Base-by-base conservation (phyloP, 2,888 invertebrate species). In the Hypena proboscidalis region DNA sequence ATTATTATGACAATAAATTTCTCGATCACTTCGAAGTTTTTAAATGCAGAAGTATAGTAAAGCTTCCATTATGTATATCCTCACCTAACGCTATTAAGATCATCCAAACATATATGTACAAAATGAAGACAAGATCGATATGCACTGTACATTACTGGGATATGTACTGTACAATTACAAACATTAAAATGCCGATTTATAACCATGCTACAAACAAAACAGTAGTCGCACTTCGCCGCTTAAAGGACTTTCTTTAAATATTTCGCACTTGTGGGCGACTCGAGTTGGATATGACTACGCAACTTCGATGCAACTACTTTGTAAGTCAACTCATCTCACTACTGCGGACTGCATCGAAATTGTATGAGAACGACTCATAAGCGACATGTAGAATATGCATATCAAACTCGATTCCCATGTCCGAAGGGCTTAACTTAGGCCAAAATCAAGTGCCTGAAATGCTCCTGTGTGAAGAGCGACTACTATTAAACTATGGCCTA, bases 51-150 rank as follows among this genome's bases (percentile, higher is more conserved):
- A 77, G 71, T 73, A 70, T 70, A 59, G 64, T 72, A 73, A 77
- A 73, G 71, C 74, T 77, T 71, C 70, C 62, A 61, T 74, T 76
- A 70, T 71, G 67, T 67, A 67, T 64, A 65, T 67, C 62, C 48
- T 38, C 50, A 58, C 48, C 66, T 74, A 77, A 74, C 32, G 57
- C 77, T 80, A 82, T 57, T 50, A 63, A 78, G 68, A 74, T 67
- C 66, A 67, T 70, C 51, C 58, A 64, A 71, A 79, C 62, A 71
- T 77, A 70, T 88, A 88, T 90, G 77, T 90, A 89, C 88, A 90
- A 83, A 84, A 83, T 74, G 70, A 80, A 82, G 73, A 83, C 76
- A 74, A 70, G 67, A 65, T 64, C 80, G 87, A 89, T 89, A 89
- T 88, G 88, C 79, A 76, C 79, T 83, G 75, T 83, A 84, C 77